Percentiles rank a stretch among this genome's conserved stretches.
These are phyloP conservation scores for Limanda limanda DNA, from an alignment of 2,113 vertebrate species.

Conservation along the genomic window DNA sequence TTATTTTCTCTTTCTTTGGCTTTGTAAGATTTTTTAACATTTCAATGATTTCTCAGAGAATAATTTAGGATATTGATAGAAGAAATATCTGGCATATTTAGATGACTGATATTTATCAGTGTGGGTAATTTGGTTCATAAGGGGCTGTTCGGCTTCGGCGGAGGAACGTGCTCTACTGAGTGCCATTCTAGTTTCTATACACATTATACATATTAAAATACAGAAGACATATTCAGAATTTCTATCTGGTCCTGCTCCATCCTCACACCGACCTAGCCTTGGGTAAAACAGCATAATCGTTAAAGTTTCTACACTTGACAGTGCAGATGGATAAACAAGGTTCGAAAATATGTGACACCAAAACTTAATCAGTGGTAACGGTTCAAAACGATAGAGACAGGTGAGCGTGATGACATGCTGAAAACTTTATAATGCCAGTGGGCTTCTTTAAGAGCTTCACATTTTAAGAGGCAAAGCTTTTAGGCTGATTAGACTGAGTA, in stretches of 20 bases:
- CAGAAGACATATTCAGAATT: too few relatives aligned
- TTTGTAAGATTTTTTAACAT: too few relatives aligned
- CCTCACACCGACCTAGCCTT: not conserved
- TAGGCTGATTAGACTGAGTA: slow-evolving; percentile 70
- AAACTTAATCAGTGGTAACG: slow-evolving; percentile 26
- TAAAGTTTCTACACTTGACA: slow-evolving; percentile 16
- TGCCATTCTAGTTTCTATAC: too few relatives aligned
- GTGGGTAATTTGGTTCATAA: too few relatives aligned
- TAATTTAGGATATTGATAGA: too few relatives aligned
- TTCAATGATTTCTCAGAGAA: too few relatives aligned
- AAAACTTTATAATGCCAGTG: slow-evolving; percentile 55
- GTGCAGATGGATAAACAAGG: slow-evolving; percentile 2
- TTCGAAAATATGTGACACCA: not conserved
- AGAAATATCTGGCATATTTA: too few relatives aligned
- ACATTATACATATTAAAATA: too few relatives aligned
- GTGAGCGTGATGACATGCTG: slow-evolving; percentile 41
- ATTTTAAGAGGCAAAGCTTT: slow-evolving; percentile 75
- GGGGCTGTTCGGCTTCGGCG: too few relatives aligned
- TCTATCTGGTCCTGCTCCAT: not conserved
- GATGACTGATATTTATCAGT: too few relatives aligned
- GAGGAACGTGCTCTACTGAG: too few relatives aligned
- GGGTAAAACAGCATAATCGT: not conserved
- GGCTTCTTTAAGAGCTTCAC: slow-evolving; percentile 58
- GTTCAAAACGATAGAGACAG: slow-evolving; percentile 43
- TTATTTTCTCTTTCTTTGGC: too few relatives aligned